These are phyloP conservation scores for Triplophysa rosa DNA, from an alignment of 2,113 vertebrate species.

Conservation along the genomic window DNA sequence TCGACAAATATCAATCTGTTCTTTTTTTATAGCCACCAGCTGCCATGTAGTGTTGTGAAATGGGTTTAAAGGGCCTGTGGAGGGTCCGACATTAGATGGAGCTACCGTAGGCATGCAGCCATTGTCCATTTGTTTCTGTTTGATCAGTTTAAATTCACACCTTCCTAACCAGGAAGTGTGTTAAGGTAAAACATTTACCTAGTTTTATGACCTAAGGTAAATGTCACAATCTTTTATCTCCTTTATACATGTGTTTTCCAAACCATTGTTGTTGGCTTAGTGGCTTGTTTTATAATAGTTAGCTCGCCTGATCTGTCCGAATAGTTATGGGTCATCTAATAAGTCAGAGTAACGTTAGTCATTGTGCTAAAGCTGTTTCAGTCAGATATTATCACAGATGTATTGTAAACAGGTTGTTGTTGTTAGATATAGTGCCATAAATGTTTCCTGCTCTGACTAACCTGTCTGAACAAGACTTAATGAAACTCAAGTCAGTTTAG, in stretches of 20 bases:
- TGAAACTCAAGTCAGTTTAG: background rate
- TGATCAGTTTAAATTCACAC: constrained; percentile 13
- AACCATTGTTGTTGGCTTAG: background rate
- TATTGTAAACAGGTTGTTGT: background rate
- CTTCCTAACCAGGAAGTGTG: constrained; percentile 23
- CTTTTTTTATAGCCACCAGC: background rate
- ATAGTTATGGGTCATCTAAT: background rate
- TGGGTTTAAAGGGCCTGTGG: constrained; percentile 23
- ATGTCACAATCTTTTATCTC: constrained; percentile 9
- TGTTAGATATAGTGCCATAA: background rate
- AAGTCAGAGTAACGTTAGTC: background rate
- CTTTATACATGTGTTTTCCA: background rate
- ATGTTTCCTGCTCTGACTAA: background rate
- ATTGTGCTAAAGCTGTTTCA: background rate
- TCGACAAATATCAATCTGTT: background rate
- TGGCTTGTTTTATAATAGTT: background rate
- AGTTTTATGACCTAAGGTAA: background rate
- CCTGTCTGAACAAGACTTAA: background rate
- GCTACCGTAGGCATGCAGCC: constrained; percentile 16
- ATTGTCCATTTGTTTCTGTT: constrained; percentile 36
- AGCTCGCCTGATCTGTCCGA: background rate
- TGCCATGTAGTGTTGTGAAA: background rate
- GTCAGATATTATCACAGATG: background rate
- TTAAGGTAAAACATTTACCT: background rate
- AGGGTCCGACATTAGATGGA: constrained; percentile 28